Percentiles rank a stretch among this genome's conserved stretches.
phyloP scores from a whole-genome alignment of 2,797 vertebrate genomes.

The Masticophis lateralis region DNA sequence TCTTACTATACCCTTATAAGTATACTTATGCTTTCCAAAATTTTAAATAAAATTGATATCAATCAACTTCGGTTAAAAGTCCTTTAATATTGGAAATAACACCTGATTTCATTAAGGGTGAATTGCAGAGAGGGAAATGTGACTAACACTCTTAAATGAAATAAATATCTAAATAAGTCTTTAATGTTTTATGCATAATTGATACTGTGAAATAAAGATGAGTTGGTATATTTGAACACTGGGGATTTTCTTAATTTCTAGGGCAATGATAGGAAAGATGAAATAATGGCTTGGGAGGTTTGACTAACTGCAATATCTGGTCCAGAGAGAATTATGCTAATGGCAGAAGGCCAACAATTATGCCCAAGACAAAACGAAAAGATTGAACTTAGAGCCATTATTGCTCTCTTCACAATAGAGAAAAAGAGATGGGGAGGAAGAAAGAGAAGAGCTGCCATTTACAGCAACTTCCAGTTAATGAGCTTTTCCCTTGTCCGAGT shows the following conservation, averaged over 20 bases:
- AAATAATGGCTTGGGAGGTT: slow-evolving; percentile 70
- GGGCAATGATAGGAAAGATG: slow-evolving; percentile 54
- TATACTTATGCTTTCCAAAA: slow-evolving; percentile 27
- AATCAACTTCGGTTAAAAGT: background rate
- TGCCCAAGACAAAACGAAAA: slow-evolving; percentile 46
- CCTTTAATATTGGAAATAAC: background rate
- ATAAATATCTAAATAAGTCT: slow-evolving; percentile 34
- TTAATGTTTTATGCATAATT: slow-evolving; percentile 47
- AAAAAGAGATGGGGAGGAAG: background rate
- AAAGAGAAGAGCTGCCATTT: background rate
- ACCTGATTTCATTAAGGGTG: background rate
- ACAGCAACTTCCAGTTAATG: background rate
- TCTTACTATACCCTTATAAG: too few relatives aligned
- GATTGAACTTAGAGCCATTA: slow-evolving; percentile 56
- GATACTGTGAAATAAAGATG: slow-evolving; percentile 48
- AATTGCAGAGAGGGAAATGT: slow-evolving; percentile 27
- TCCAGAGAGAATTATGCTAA: slow-evolving; percentile 44
- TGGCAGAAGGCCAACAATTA: slow-evolving; percentile 53
- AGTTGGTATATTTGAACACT: slow-evolving; percentile 58
- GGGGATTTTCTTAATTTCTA: slow-evolving; percentile 65
- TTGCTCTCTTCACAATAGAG: slow-evolving; percentile 37
- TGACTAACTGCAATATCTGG: slow-evolving; percentile 48
- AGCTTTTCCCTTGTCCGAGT: background rate
- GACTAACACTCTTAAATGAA: background rate
- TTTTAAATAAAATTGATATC: slow-evolving; percentile 30